Evolutionary conservation across 2,888 invertebrate genomes (phyloP).

Genomic region (Apomyelois bistriatella): DNA sequence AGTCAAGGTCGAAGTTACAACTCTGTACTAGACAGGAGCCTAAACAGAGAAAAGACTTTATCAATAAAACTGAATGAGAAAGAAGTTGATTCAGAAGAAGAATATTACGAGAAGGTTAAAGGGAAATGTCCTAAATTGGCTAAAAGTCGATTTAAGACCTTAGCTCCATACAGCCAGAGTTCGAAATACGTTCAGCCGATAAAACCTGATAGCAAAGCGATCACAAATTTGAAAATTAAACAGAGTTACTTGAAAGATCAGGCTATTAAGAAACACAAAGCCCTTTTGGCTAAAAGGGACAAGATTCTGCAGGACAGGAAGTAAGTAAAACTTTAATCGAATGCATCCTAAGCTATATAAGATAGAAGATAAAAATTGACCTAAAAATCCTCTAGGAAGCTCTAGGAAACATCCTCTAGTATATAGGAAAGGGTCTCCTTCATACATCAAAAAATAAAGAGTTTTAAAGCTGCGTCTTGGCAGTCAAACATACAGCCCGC

Average conservation of each 20-base stretch:
- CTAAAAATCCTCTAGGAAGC: no score
- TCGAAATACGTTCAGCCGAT: constrained; percentile 56
- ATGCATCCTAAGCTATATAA: no score
- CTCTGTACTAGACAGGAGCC: constrained; percentile 53
- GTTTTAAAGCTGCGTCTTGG: no score
- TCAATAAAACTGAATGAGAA: constrained; percentile 56
- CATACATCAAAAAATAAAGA: no score
- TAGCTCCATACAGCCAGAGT: constrained; percentile 66
- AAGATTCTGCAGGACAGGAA: constrained; percentile 80
- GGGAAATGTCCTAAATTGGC: constrained; percentile 62
- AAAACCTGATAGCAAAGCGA: constrained; percentile 31
- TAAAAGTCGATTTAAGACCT: constrained; percentile 54
- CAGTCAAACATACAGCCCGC: no score
- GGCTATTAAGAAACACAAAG: constrained; percentile 78
- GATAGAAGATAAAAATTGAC: no score
- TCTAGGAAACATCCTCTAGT: no score
- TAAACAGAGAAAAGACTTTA: constrained; percentile 40
- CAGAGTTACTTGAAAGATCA: constrained; percentile 64
- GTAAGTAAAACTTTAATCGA: constrained; percentile 51
- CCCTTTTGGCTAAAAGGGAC: constrained; percentile 75
- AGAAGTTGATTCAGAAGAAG: constrained; percentile 46
- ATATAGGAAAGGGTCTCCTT: no score
- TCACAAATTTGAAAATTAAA: constrained; percentile 53
- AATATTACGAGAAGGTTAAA: constrained; percentile 43
- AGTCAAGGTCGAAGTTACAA: constrained; percentile 54